Evolutionary conservation across 2,888 invertebrate genomes (phyloP), one percentile per base, ranked within the genome.

Genomic region (Erynnis tages): DNA sequence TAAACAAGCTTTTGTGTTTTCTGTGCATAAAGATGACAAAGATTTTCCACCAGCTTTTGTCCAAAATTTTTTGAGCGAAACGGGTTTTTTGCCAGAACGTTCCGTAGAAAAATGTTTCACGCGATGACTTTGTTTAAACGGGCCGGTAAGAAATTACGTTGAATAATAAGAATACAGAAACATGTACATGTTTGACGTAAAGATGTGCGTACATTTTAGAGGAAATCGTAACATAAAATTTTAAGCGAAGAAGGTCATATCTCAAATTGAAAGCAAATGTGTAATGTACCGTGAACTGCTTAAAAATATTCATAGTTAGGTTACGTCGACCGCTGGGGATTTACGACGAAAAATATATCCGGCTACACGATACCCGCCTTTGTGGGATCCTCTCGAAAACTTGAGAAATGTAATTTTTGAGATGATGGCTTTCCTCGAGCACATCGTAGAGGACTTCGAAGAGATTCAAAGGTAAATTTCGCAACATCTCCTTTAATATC

Each of bases 361-460:
- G 21, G 32, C 44, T 23, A 32, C 21, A 34, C 32, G 32, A 34
- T 46, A 25, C 21, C 16, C 45, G 35, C 62, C 67, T 65, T 66
- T 59, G 53, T 52, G 54, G 62, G 54, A 62, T 65, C 62, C 59
- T 58, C 62, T 57, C 62, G 62, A 70, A 70, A 72, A 69, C 61
- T 73, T 70, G 60, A 60, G 65, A 62, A 61, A 71, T 69, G 58
- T 56, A 58, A 71, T 59, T 73, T 71, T 59, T 76, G 71, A 71
- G 66, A 74, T 73, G 73, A 64, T 62, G 62, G 60, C 63, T 73
- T 65, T 69, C 68, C 70, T 69, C 68, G 71, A 75, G 66, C 67
- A 73, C 72, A 71, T 73, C 68, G 65, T 67, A 59, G 57, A 79
- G 72, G 62, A 70, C 67, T 66, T 67, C 55, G 65, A 67, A 73